phyloP scores from a whole-genome alignment of 2,113 vertebrate species.

The Sula dactylatra region DNA sequence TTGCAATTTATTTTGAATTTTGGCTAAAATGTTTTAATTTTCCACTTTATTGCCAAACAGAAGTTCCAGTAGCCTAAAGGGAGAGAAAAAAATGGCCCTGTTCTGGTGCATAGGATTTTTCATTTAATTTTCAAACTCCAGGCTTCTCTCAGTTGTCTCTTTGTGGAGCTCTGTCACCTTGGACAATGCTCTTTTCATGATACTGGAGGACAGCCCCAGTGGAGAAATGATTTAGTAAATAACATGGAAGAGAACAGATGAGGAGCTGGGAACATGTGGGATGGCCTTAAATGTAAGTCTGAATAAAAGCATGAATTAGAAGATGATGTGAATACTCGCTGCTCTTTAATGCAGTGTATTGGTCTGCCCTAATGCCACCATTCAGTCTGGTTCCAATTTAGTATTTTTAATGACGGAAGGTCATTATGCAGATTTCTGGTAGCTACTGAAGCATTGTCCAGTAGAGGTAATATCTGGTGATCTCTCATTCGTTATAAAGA shows the following conservation, averaged over 20 bases:
- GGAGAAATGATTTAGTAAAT: neutral
- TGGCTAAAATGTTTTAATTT: neutral
- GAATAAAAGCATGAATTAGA: neutral
- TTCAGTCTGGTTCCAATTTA: neutral
- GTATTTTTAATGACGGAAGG: neutral
- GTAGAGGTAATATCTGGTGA: neutral
- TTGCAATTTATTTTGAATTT: neutral
- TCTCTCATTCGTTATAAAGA: neutral
- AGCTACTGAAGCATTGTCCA: neutral
- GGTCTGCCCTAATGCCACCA: neutral
- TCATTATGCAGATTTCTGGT: neutral
- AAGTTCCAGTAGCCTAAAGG: neutral
- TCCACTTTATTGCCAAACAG: neutral
- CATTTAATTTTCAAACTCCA: neutral
- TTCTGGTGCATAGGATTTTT: neutral
- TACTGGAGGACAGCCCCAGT: neutral
- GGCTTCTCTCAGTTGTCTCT: neutral
- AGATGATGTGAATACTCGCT: neutral
- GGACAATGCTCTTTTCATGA: neutral
- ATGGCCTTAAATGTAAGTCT: neutral
- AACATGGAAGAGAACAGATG: neutral
- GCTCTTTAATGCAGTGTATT: neutral
- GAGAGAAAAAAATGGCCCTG: neutral
- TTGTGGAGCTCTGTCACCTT: neutral
- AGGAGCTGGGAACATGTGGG: neutral